Percentiles rank a stretch among this genome's conserved stretches.
These are phyloP conservation scores for Petrolisthes cinctipes DNA, from an alignment of 2,888 invertebrate species.

Conservation along the genomic window DNA sequence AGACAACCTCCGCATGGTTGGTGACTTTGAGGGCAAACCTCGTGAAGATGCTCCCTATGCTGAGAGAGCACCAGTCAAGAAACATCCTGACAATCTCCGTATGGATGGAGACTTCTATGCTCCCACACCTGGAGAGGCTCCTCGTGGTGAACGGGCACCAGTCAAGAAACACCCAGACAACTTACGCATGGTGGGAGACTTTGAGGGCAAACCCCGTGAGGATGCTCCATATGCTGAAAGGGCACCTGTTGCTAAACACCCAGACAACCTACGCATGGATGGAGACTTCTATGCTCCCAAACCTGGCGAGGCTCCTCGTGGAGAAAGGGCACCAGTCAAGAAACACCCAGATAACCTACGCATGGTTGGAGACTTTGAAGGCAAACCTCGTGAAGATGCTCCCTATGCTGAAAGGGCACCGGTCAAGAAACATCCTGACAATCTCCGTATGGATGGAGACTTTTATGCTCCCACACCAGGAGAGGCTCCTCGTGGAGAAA, in stretches of 20 bases:
- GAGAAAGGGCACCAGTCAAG: conserved; percentile 60
- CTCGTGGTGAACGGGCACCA: conserved; percentile 61
- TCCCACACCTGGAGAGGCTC: conserved; percentile 41
- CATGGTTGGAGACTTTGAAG: conserved; percentile 74
- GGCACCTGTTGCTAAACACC: conserved; percentile 63
- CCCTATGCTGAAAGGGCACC: conserved; percentile 57
- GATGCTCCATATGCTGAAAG: conserved; percentile 65
- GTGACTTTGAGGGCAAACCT: conserved; percentile 53
- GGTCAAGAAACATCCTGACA: conserved; percentile 59
- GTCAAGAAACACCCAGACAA: conserved; percentile 62
- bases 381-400: conserved; percentile 72
- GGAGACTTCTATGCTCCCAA: conserved; percentile 73
- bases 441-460: conserved; percentile 72
- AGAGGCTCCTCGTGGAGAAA: conserved; percentile 70
- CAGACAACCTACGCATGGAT: conserved; percentile 74
- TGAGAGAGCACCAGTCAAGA: conserved; percentile 66
- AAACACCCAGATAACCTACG: conserved; percentile 71
- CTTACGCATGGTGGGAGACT: conserved; percentile 69
- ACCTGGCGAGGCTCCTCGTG: conserved; percentile 45
- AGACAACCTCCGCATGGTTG: conserved; percentile 65
- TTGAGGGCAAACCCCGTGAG: conserved; percentile 34
- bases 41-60: conserved; percentile 43
- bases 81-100: conserved; percentile 68
- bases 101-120: conserved; percentile 63
- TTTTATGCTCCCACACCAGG: conserved; percentile 74